Evolutionary conservation across 2,888 invertebrate genomes (phyloP), one percentile per base, ranked within the genome.

Genomic region (Sesia apiformis): DNA sequence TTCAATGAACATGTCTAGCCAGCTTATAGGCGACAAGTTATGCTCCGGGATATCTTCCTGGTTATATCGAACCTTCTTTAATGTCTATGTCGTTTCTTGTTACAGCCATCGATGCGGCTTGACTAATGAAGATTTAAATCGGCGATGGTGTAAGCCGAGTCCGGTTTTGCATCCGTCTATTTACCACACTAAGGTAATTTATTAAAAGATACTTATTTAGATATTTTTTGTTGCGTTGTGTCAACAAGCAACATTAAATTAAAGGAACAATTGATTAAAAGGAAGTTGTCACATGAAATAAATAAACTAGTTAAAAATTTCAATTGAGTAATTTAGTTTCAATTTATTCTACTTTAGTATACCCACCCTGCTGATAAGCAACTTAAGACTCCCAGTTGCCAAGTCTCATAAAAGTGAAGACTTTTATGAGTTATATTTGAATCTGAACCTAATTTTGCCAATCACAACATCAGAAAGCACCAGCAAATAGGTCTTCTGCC

Each of bases 91-190:
- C 55, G 70, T 77, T 75, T 80, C 76, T 84, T 81, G 75, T 91
- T 91, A 58, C 90, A 95, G 95, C 82, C 93, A 95, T 81, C 92
- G 96, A 63, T 95, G 95, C 89, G 95, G 95, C 53, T 83, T 96
- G 76, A 94, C 94, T 70, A 95, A 94, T 76, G 94, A 95, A 84
- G 96, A 97, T 87, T 87, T 97, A 77, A 97, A 97, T 86, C 91
- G 96, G 65, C 92, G 94, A 56, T 97, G 96, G 96, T 92, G 93
- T 73, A 92, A 92, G 70, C 96, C 96, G 49, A 93, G 93, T 80
- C 91, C 92, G 62, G 84, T 88, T 66, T 83, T 93, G 61, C 95
- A 96, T 89, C 96, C 97, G 57, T 93, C 94, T 72, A 95, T 97
- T 80, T 96, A 93, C 86, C 94, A 95, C 82, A 92, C 94, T 57